phyloP scores from a whole-genome alignment of 2,888 invertebrate species.

The Caenorhabditis panamensis region DNA sequence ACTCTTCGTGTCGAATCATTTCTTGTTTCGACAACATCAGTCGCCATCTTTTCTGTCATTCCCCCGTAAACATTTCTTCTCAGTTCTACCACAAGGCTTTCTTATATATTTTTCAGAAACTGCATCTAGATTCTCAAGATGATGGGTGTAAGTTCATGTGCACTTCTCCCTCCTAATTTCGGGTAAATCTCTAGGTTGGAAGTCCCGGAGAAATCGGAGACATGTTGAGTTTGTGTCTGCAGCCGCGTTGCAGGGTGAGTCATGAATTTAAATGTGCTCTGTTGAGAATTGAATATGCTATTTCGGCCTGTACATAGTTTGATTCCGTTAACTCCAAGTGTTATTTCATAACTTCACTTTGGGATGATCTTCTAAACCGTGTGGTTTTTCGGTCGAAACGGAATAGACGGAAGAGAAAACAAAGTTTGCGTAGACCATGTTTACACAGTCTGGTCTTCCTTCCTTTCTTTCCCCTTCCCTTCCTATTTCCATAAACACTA shows the following conservation, averaged over 20 bases:
- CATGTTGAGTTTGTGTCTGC: conserved; percentile 38
- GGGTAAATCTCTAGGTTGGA: conserved; percentile 27
- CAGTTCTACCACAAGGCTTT: background rate
- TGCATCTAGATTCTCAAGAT: background rate
- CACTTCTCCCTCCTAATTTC: background rate
- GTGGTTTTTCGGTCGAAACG: background rate
- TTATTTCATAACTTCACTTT: no score
- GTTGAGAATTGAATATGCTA: background rate
- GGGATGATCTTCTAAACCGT: background rate
- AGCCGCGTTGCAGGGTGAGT: background rate
- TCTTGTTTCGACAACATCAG: no score
- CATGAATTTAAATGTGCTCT: conserved; percentile 25
- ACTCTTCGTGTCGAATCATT: no score
- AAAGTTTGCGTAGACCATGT: background rate
- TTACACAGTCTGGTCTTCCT: background rate
- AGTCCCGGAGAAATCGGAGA: conserved; percentile 44
- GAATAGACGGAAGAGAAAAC: background rate
- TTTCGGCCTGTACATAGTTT: background rate
- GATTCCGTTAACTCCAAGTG: no score
- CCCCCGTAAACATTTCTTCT: conserved; percentile 9
- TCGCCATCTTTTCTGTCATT: background rate
- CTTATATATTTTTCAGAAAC: conserved; percentile 2
- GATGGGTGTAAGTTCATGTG: conserved; percentile 25
- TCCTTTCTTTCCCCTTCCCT: background rate
- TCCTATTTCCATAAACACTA: conserved; percentile 1